Percentiles rank a stretch among this genome's conserved stretches.
Conservation (phyloP, 37 sponge, comb jelly and placozoan species). For the Agelas oroides region DNA sequence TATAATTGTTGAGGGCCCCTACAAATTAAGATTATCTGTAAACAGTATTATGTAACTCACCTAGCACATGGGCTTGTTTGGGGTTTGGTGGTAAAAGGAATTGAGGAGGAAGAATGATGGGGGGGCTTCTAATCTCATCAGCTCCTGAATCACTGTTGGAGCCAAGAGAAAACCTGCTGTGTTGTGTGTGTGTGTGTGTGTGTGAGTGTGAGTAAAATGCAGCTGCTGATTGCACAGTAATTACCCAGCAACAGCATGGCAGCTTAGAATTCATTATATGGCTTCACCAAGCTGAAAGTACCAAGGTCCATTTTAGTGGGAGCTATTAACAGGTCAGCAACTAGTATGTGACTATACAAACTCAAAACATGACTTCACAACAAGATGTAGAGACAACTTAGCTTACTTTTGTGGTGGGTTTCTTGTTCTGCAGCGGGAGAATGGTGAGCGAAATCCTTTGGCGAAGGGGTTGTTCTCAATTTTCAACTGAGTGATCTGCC, state of each 20-base stretch:
- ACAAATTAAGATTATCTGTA: too few relatives aligned
- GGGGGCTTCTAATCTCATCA: neutral
- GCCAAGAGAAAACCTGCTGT: neutral
- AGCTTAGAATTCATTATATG: neutral
- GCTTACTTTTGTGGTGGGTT: conserved; percentile 15
- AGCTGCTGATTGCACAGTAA: too few relatives aligned
- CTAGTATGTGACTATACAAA: neutral
- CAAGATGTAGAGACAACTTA: neutral
- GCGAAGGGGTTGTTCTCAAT: conserved; percentile 89
- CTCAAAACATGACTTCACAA: too few relatives aligned
- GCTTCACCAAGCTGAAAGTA: neutral
- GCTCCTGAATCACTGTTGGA: conserved; percentile 14
- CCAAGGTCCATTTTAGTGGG: neutral
- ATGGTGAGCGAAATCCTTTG: conserved; percentile 76
- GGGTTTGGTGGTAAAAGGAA: too few relatives aligned
- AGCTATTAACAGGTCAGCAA: neutral
- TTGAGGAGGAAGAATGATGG: neutral
- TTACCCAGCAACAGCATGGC: too few relatives aligned
- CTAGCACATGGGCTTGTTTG: too few relatives aligned
- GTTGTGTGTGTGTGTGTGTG: neutral
- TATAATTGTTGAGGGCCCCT: too few relatives aligned
- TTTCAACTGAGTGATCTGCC: conserved; percentile 86
- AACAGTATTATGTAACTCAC: too few relatives aligned
- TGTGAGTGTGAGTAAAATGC: too few relatives aligned
- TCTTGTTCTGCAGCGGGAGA: conserved; percentile 49